Evolutionary conservation across 2,113 vertebrate species (phyloP).

Genomic region (Emydura subglobosa): DNA sequence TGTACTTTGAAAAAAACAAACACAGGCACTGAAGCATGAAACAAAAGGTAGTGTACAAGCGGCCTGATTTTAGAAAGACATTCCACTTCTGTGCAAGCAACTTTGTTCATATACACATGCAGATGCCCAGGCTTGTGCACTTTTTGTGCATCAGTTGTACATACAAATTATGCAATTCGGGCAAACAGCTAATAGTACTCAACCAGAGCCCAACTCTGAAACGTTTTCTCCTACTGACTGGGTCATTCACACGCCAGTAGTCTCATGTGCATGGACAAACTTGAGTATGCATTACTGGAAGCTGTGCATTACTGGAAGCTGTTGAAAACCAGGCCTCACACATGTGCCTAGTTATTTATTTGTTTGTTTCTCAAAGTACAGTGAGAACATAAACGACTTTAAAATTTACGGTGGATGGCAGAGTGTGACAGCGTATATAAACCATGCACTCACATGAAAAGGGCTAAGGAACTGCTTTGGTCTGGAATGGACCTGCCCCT

Average conservation of each 20-base stretch:
- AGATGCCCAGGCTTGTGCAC: background rate
- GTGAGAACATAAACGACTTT: background rate
- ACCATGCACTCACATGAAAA: background rate
- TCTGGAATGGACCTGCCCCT: background rate
- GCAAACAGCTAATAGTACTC: background rate
- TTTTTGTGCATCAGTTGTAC: background rate
- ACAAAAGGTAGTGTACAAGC: background rate
- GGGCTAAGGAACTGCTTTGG: background rate
- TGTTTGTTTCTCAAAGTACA: background rate
- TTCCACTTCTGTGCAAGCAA: background rate
- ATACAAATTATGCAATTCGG: background rate
- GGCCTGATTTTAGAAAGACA: background rate
- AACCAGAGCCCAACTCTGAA: background rate
- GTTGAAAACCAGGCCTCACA: background rate
- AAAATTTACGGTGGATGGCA: fast-evolving
- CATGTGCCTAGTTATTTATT: background rate
- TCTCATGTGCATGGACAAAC: background rate
- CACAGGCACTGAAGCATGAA: background rate
- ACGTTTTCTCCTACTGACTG: background rate
- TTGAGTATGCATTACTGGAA: fast-evolving
- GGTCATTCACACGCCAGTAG: background rate
- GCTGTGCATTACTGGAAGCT: background rate
- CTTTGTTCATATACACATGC: background rate
- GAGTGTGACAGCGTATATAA: background rate
- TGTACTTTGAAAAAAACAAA: background rate